These are phyloP conservation scores for Drosophila bocqueti DNA, from an alignment of 1,140 invertebrate species.

Conservation along the genomic window DNA sequence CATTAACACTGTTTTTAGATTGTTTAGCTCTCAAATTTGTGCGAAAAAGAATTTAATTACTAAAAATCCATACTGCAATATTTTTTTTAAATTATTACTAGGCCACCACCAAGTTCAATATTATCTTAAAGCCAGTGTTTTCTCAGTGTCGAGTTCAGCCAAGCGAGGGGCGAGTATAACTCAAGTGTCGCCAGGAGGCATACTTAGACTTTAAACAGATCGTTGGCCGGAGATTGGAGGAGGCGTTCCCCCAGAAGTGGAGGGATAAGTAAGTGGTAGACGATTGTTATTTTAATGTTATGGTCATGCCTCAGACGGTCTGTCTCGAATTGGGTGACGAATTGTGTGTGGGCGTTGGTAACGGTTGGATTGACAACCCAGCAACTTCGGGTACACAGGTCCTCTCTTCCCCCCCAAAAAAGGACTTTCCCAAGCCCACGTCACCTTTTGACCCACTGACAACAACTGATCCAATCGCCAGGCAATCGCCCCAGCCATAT, in stretches of 20 bases:
- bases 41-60: neutral
- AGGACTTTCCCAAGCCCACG: constrained; percentile 36
- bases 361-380: constrained; percentile 71
- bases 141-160: constrained; percentile 12
- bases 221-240: constrained; percentile 64
- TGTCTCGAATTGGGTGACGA: constrained; percentile 68
- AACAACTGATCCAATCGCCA: constrained; percentile 32
- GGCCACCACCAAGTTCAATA: neutral
- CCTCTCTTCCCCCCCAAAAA: neutral
- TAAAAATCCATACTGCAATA: neutral
- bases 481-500: constrained; percentile 67
- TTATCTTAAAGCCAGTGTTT: neutral
- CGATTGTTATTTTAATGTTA: constrained; percentile 82
- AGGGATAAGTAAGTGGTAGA: constrained; percentile 79
- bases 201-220: constrained; percentile 83
- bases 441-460: constrained; percentile 49
- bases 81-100: too few species aligned
- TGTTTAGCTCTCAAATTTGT: neutral
- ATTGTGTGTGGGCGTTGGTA: constrained; percentile 76
- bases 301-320: constrained; percentile 53
- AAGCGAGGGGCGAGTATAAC: constrained; percentile 62
- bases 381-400: neutral
- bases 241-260: constrained; percentile 33
- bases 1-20: neutral
- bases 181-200: constrained; percentile 73